phyloP scores from a whole-genome alignment of 2,797 vertebrate genomes.

The Vireo griseus region DNA sequence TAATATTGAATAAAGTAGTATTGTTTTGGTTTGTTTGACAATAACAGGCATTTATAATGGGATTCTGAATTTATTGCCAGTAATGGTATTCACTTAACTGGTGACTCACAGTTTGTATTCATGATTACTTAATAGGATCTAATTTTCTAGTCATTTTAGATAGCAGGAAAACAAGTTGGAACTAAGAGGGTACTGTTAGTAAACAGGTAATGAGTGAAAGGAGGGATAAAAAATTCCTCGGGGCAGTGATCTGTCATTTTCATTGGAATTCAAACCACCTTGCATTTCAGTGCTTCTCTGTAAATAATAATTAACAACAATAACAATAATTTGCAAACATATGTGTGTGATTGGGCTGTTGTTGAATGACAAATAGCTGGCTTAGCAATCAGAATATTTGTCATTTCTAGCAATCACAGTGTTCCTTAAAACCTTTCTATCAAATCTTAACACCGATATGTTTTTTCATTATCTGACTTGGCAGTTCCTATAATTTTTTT shows the following conservation, averaged over 20 bases:
- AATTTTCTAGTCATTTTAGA: constrained; percentile 58
- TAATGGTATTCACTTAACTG: constrained; percentile 33
- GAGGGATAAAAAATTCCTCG: not conserved
- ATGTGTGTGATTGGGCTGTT: not conserved
- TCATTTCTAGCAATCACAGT: not conserved
- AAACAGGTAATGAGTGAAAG: constrained; percentile 52
- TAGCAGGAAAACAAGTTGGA: constrained; percentile 48
- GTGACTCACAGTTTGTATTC: constrained; percentile 57
- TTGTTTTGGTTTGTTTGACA: constrained; percentile 48
- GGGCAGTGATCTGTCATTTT: not conserved
- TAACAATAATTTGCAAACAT: constrained; percentile 56
- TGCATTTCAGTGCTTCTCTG: not conserved
- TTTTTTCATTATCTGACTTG: not conserved
- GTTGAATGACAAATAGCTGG: constrained; percentile 10
- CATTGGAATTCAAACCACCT: constrained; percentile 37
- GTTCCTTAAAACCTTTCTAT: constrained; percentile 11
- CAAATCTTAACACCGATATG: not conserved
- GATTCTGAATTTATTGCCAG: constrained; percentile 47
- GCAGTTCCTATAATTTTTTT: constrained; percentile 21
- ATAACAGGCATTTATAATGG: constrained; percentile 17
- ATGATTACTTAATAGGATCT: constrained; percentile 63
- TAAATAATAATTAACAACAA: constrained; percentile 57
- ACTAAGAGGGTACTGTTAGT: not conserved
- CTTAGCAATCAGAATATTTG: not conserved
- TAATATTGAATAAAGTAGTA: constrained; percentile 33